A percentile compares a stretch with the other conserved stretches of the same genome.
These are phyloP conservation scores for Limanda limanda DNA, from an alignment of 2,113 vertebrate genomes.

Conservation along the genomic window DNA sequence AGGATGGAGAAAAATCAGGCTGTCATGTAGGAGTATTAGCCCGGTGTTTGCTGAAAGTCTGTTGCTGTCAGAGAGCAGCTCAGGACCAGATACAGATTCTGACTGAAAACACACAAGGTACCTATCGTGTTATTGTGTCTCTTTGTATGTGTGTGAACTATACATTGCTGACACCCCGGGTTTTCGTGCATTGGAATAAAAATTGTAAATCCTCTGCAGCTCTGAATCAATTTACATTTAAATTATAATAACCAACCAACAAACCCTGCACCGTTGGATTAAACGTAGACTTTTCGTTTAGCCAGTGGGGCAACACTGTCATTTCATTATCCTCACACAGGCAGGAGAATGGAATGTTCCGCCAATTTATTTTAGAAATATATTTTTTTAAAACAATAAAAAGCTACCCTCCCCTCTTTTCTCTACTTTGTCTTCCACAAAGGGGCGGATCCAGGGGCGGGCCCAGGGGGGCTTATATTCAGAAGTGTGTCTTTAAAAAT, in stretches of 20 bases:
- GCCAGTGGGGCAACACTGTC: background rate
- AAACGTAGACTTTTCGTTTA: background rate
- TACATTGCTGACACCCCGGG: background rate
- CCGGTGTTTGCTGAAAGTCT: conserved; percentile 15
- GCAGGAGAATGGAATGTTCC: background rate
- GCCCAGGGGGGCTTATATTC: no score
- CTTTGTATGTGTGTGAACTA: background rate
- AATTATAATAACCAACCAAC: background rate
- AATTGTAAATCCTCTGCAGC: background rate
- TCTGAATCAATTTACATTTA: background rate
- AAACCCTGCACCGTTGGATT: background rate
- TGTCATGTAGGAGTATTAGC: conserved; percentile 13
- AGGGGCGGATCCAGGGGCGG: background rate
- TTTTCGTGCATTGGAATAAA: background rate
- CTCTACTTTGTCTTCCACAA: background rate
- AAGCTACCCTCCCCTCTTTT: background rate
- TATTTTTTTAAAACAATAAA: background rate
- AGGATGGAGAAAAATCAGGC: conserved; percentile 1
- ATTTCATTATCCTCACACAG: background rate
- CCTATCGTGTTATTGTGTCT: background rate
- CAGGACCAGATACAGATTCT: conserved; percentile 7
- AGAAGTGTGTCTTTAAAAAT: background rate
- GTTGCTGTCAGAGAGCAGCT: conserved; percentile 5
- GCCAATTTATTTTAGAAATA: background rate
- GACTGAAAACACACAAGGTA: background rate